Evolutionary conservation across 1,140 invertebrate species (phyloP).

Genomic region (Magallana angulata): DNA sequence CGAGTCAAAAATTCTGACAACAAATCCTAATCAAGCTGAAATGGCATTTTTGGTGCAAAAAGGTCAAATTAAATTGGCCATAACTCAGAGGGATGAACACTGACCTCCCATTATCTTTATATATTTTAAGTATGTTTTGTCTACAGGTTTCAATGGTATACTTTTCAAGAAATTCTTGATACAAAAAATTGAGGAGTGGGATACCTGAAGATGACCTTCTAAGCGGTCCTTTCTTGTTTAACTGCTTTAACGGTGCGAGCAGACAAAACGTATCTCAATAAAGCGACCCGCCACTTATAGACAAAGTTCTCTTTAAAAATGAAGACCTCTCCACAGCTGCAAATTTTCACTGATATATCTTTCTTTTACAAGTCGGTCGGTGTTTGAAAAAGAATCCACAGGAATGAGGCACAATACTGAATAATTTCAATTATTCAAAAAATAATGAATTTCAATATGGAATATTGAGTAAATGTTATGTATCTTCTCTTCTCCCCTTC

Average conservation of each 20-base stretch:
- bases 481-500: slow-evolving; percentile 1
- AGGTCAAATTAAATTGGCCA: no score
- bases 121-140: no score
- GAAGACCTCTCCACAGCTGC: slow-evolving; percentile 39
- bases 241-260: neutral
- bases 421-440: neutral
- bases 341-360: slow-evolving; percentile 13
- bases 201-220: neutral
- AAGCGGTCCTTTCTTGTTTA: slow-evolving; percentile 7
- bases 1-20: no score
- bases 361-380: neutral
- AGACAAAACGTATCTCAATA: neutral
- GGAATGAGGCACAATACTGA: neutral
- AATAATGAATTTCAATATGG: no score
- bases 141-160: no score
- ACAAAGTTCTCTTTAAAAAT: slow-evolving; percentile 30
- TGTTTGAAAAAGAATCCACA: slow-evolving; percentile 5
- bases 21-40: no score
- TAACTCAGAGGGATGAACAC: no score
- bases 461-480: neutral
- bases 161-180: no score
- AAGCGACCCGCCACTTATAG: slow-evolving; percentile 13
- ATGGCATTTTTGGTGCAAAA: no score
- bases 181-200: no score
- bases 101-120: no score